Conservation (phyloP, 2,797 vertebrate species). For the Thamnophis elegans region DNA sequence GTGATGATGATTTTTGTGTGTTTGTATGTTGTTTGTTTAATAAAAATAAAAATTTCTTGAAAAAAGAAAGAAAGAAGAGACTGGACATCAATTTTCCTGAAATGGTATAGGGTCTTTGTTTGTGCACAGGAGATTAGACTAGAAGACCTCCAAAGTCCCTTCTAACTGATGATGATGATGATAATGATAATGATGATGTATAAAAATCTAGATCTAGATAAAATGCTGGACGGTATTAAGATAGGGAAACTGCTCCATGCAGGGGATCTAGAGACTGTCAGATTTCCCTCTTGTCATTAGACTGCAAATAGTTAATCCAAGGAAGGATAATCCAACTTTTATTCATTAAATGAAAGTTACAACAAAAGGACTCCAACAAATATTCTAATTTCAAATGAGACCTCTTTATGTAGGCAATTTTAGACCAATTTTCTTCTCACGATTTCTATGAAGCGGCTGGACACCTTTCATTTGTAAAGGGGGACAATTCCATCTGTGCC, state of each 20-base stretch:
- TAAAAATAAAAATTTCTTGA: too few relatives aligned
- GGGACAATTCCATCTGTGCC: background rate
- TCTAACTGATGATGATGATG: too few relatives aligned
- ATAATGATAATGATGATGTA: background rate
- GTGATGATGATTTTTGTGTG: too few relatives aligned
- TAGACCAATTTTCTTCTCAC: background rate
- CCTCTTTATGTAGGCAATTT: background rate
- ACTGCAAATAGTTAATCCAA: background rate
- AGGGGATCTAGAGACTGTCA: background rate
- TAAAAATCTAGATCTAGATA: background rate
- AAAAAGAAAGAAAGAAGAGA: too few relatives aligned
- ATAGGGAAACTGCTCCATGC: background rate
- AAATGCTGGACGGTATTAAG: background rate
- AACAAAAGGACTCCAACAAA: too few relatives aligned
- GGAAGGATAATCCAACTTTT: background rate
- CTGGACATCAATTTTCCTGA: too few relatives aligned
- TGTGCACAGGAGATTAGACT: too few relatives aligned
- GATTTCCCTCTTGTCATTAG: background rate
- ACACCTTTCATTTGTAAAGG: background rate
- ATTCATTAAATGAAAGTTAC: background rate
- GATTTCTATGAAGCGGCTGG: background rate
- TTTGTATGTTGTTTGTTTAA: too few relatives aligned
- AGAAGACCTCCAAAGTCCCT: too few relatives aligned
- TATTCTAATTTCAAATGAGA: background rate
- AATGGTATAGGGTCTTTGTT: too few relatives aligned